These are phyloP conservation scores for Leuciscus idus DNA, from an alignment of 2,113 vertebrate genomes.

Conservation along the genomic window DNA sequence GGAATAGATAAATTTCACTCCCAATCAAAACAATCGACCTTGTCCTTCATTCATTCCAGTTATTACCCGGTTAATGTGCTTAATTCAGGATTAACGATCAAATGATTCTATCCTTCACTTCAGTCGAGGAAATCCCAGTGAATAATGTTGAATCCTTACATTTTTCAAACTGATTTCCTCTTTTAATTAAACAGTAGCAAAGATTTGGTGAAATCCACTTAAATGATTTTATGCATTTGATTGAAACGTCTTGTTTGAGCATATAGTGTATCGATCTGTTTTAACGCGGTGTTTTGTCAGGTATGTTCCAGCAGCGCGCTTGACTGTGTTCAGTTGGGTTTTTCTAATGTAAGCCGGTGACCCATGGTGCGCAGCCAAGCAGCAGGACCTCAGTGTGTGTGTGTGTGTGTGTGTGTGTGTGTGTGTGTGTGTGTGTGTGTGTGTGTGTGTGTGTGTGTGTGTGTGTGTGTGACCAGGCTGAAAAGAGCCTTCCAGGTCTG, in stretches of 20 bases:
- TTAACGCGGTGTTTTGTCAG: conserved; percentile 52
- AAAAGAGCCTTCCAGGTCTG: conserved; percentile 77
- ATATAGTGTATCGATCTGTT: conserved; percentile 57
- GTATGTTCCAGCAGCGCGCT: conserved; percentile 64
- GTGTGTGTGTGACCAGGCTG: conserved; percentile 65
- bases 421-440: too few relatives aligned
- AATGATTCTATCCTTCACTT: conserved; percentile 42
- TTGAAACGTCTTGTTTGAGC: conserved; percentile 8
- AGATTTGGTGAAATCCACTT: not conserved
- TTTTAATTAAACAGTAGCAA: not conserved
- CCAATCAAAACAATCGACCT: conserved; percentile 62
- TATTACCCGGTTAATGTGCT: conserved; percentile 49
- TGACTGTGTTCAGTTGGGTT: conserved; percentile 69
- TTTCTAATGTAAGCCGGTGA: conserved; percentile 77
- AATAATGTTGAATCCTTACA: conserved; percentile 35
- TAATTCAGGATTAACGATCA: conserved; percentile 57
- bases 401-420: conserved; percentile 10
- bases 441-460: too few relatives aligned
- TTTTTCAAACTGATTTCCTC: not conserved
- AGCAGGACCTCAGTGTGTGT: conserved; percentile 72
- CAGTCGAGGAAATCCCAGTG: conserved; percentile 20
- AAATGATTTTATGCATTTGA: not conserved
- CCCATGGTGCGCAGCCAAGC: conserved; percentile 76
- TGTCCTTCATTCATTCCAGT: conserved; percentile 55
- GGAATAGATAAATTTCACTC: conserved; percentile 58